Evolutionary conservation across 2,113 vertebrate genomes (phyloP).

Genomic region (Casuarius casuarius): DNA sequence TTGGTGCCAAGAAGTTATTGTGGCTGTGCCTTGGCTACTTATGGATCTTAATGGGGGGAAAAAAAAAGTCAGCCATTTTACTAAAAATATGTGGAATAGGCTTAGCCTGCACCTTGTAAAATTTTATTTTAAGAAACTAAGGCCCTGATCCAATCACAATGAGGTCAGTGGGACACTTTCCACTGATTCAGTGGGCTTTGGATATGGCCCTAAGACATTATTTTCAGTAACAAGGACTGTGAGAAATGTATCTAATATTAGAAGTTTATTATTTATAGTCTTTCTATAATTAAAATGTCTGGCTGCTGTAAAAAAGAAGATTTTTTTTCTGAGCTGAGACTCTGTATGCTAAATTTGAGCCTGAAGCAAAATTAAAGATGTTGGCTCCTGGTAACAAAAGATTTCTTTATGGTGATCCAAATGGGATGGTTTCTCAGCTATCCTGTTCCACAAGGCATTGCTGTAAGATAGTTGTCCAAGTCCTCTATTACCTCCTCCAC

Average conservation of each 20-base stretch:
- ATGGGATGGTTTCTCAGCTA: neutral
- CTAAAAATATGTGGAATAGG: slow-evolving; percentile 54
- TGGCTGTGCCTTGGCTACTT: slow-evolving; percentile 5
- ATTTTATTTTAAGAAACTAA: slow-evolving; percentile 63
- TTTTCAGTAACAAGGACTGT: slow-evolving; percentile 63
- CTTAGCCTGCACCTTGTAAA: slow-evolving; percentile 62
- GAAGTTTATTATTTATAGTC: slow-evolving; percentile 65
- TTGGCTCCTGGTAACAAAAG: neutral
- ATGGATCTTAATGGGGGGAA: neutral
- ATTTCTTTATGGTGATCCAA: slow-evolving; percentile 13
- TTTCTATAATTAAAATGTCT: slow-evolving; percentile 58
- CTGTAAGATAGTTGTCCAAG: neutral
- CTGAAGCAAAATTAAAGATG: slow-evolving; percentile 35
- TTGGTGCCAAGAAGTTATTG: slow-evolving; percentile 29
- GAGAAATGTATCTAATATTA: slow-evolving; percentile 65
- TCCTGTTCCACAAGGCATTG: neutral
- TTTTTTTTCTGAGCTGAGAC: slow-evolving; percentile 25
- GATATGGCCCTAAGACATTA: slow-evolving; percentile 65
- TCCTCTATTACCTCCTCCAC: neutral
- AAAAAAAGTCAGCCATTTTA: neutral
- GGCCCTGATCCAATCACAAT: slow-evolving; percentile 64
- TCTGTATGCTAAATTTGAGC: slow-evolving; percentile 8
- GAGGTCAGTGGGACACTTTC: slow-evolving; percentile 67
- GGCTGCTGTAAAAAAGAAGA: slow-evolving; percentile 47
- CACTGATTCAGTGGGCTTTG: slow-evolving; percentile 61